A percentile compares a stretch with the other conserved stretches of the same genome.
Conservation (phyloP, 2,888 invertebrate genomes). For the Polyommatus icarus region DNA sequence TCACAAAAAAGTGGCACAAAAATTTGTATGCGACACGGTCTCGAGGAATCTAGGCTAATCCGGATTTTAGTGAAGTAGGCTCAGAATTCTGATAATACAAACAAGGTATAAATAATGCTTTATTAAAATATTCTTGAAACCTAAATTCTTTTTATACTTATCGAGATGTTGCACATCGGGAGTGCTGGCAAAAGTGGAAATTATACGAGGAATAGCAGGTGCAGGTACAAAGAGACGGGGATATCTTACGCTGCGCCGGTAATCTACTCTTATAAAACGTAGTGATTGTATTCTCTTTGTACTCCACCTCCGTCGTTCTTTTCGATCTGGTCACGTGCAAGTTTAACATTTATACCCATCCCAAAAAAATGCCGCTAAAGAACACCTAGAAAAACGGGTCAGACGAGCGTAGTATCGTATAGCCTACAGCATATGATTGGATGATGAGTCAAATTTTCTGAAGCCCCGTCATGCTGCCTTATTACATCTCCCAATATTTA, state of each 20-base stretch:
- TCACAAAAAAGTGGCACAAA: conserved; percentile 20
- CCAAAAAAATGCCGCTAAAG: not conserved
- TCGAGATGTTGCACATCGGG: no score
- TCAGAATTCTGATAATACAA: not conserved
- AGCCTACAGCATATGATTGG: not conserved
- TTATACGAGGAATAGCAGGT: no score
- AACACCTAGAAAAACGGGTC: not conserved
- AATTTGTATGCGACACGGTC: conserved; percentile 1
- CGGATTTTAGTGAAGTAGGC: not conserved
- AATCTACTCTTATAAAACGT: no score
- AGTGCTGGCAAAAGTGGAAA: no score
- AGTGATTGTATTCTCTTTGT: no score
- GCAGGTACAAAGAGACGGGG: no score
- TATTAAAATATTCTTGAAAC: no score
- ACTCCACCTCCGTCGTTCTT: no score
- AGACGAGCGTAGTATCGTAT: not conserved
- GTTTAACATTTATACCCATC: not conserved
- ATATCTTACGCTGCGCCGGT: no score
- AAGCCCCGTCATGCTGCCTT: not conserved
- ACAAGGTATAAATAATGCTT: no score
- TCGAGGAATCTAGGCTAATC: conserved; percentile 3
- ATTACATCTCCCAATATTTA: conserved; percentile 7
- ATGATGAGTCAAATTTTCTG: not conserved
- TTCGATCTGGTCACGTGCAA: not conserved
- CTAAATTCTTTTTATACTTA: no score